Conservation (phyloP, 2,113 vertebrate species). For the Oophaga pumilio region DNA sequence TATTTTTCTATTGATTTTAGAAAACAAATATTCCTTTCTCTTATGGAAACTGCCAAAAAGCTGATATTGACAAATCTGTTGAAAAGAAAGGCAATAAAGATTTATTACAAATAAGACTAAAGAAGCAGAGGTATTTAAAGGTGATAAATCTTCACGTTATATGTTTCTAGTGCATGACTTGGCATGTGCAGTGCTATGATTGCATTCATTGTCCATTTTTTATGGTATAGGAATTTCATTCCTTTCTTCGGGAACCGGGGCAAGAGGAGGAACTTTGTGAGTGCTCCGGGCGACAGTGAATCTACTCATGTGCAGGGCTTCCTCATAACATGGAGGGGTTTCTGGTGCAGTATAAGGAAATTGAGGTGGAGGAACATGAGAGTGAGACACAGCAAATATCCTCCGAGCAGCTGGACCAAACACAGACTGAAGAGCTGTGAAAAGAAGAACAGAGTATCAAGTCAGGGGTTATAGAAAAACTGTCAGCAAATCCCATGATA, state of each 20-base stretch:
- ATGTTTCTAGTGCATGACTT: no score
- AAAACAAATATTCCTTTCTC: no score
- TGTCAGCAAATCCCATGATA: no score
- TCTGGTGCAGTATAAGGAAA: constrained; percentile 47
- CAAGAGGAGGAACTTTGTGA: constrained; percentile 68
- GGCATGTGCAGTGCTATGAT: no score
- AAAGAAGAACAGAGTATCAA: background rate
- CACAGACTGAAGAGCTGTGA: constrained; percentile 73
- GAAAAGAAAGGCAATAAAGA: no score
- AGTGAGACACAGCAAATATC: constrained; percentile 72
- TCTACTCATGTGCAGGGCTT: constrained; percentile 73
- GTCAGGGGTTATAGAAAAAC: background rate
- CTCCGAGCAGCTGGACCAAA: constrained; percentile 74
- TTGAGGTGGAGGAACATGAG: constrained; percentile 61
- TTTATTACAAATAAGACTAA: no score
- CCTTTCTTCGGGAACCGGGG: constrained; percentile 68
- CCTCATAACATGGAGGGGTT: constrained; percentile 73
- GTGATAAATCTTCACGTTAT: no score
- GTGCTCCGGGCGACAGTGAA: constrained; percentile 70
- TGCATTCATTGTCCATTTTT: background rate
- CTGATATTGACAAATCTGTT: no score
- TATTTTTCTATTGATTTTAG: no score
- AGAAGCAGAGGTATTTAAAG: no score
- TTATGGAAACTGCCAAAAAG: no score
- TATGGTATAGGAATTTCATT: constrained; percentile 38